A percentile compares a stretch with the other conserved stretches of the same genome.
These are phyloP conservation scores for Cuniculus paca DNA, from an alignment of 2,797 vertebrate genomes.

Conservation along the genomic window DNA sequence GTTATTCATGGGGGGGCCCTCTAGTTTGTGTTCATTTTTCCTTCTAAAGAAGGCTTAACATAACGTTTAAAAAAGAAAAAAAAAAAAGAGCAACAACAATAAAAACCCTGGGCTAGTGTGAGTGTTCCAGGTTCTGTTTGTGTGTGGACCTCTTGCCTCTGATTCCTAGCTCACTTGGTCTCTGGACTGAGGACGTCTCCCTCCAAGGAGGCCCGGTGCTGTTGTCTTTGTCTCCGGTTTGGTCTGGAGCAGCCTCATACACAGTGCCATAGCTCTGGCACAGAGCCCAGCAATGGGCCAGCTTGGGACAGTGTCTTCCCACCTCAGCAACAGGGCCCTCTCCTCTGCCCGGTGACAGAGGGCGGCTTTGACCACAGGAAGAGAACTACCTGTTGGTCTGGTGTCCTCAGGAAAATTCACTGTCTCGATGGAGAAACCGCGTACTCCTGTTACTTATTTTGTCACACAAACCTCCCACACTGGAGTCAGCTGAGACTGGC, in stretches of 20 bases:
- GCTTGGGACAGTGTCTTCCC: fast-evolving
- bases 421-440: not conserved
- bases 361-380: not conserved
- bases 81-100: not conserved
- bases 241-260: not conserved
- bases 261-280: not conserved
- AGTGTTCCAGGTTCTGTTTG: not conserved
- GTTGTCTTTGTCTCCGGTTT: not conserved
- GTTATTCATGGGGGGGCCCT: not conserved
- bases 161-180: not conserved
- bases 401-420: not conserved
- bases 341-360: not conserved
- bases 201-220: not conserved
- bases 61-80: not conserved
- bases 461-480: not conserved
- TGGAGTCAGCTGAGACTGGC: not conserved
- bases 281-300: not conserved
- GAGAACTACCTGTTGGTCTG: not conserved
- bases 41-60: constrained; percentile 10
- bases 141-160: not conserved
- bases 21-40: not conserved
- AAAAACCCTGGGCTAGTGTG: not conserved
- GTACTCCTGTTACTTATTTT: not conserved
- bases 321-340: not conserved
- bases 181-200: not conserved